Evolutionary conservation across 2,797 vertebrate species (phyloP).

Genomic region (Emys orbicularis): DNA sequence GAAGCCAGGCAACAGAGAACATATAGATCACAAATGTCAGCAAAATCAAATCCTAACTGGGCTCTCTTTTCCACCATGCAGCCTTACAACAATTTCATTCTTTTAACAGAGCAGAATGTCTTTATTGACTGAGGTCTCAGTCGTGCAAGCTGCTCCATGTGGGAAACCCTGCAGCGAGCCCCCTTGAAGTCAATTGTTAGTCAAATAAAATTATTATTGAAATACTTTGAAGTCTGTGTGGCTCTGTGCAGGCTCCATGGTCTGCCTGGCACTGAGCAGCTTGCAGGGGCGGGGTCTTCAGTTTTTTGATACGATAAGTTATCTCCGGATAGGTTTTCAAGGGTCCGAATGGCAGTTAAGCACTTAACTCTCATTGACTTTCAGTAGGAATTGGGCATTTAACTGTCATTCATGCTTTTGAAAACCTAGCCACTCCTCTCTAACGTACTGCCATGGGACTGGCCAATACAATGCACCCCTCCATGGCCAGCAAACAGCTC

Average conservation of each 20-base stretch:
- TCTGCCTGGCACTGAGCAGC: neutral
- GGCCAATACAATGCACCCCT: neutral
- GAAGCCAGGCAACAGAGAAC: conserved; percentile 21
- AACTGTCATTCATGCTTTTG: neutral
- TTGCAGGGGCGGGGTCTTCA: neutral
- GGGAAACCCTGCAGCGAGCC: neutral
- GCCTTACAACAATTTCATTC: conserved; percentile 7
- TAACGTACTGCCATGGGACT: neutral
- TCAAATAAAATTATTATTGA: neutral
- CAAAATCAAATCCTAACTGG: conserved; percentile 46
- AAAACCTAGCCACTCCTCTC: neutral
- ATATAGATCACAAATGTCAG: conserved; percentile 29
- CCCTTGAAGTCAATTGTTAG: neutral
- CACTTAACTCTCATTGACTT: neutral
- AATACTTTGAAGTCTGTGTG: neutral
- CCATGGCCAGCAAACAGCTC: neutral
- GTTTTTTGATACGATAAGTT: neutral
- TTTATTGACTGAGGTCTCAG: neutral
- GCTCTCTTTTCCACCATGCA: conserved; percentile 55
- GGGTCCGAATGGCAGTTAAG: neutral
- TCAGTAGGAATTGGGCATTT: neutral
- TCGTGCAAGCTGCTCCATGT: neutral
- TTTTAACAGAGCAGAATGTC: neutral
- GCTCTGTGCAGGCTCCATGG: neutral
- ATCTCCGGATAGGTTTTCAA: neutral